Base-by-base conservation (phyloP, 2,888 invertebrate species). In the Drosophila stalkeri region DNA sequence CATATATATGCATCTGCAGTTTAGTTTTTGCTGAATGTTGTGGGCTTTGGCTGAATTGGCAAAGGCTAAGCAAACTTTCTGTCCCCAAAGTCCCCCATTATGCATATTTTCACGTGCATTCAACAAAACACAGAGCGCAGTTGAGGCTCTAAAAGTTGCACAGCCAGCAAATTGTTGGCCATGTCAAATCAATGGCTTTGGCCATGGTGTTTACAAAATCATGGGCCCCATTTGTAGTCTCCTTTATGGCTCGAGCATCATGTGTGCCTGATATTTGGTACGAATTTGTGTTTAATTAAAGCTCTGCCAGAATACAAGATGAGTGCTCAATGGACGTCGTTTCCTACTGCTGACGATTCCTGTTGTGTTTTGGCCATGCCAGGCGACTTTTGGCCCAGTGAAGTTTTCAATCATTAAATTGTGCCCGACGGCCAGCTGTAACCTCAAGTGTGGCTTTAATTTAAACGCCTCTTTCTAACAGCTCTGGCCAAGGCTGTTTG, bases 231-330 rank as follows among this genome's bases (percentile, higher is more conserved):
- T 20, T 47, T 43, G 64, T 55, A n/a, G 14, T 12, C 5, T 20
- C 23, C 43, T 51, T 43, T 57, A 20, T 51, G 54, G 20, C 39
- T 43, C 18, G 33, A 27, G 18, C 14, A 37, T 20, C 39, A 54
- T 62, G 35, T 68, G 51, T 54, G 49, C 35, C 35, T 12, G 39
- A 62, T 51, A 57, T 72, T 69, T 51, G 65, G 49, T 67, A 52
- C 49, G 54, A 66, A 67, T 70, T 73, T 55, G 64, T 69, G 75
- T 75, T 86, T 86, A 86, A 89, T 89, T 89, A 86, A 86, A 81
- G 59, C 66, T 76, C 67, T 64, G 74, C 39, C 54, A 54, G 56
- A 47, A 14, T 60, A 33, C n/a, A 47, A 44, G 51, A 52, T 9
- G 49, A 61, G 43, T 62, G 43, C 31, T 33, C 54, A 2, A 16